Evolutionary conservation across 2,113 vertebrate species (phyloP).

Genomic region (Hyaena hyaena): DNA sequence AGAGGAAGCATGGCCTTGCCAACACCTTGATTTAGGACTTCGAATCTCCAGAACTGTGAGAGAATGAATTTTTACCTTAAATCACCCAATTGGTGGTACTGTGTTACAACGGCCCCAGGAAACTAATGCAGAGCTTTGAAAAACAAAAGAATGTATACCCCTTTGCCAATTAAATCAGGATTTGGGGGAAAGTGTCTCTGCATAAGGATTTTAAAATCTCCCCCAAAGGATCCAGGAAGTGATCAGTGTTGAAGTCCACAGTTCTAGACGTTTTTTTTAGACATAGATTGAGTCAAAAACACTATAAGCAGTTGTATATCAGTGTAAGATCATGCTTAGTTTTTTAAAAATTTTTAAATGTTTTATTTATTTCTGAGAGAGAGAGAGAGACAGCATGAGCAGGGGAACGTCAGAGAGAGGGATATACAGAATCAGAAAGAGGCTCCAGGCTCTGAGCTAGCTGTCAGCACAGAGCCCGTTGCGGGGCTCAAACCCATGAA

Average conservation of each 20-base stretch:
- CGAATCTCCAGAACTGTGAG: background rate
- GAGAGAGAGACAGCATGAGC: too few relatives aligned
- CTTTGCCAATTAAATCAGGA: background rate
- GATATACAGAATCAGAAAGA: too few relatives aligned
- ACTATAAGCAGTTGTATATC: background rate
- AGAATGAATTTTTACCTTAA: background rate
- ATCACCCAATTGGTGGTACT: background rate
- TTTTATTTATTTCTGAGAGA: too few relatives aligned
- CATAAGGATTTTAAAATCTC: background rate
- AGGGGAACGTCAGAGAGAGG: too few relatives aligned
- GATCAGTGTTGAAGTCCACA: background rate
- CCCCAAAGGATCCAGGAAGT: background rate
- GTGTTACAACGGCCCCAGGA: background rate
- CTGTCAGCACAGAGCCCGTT: too few relatives aligned
- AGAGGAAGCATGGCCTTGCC: background rate
- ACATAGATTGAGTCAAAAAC: background rate
- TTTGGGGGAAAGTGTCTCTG: background rate
- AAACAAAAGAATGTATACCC: background rate
- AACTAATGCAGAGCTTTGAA: background rate
- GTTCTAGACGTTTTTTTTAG: background rate
- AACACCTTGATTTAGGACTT: background rate
- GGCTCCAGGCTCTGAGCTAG: too few relatives aligned
- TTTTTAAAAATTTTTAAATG: background rate
- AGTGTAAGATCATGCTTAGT: background rate
- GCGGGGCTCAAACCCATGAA: too few relatives aligned